Evolutionary conservation across 2,797 vertebrate genomes (phyloP).

Genomic region (Sparus aurata): DNA sequence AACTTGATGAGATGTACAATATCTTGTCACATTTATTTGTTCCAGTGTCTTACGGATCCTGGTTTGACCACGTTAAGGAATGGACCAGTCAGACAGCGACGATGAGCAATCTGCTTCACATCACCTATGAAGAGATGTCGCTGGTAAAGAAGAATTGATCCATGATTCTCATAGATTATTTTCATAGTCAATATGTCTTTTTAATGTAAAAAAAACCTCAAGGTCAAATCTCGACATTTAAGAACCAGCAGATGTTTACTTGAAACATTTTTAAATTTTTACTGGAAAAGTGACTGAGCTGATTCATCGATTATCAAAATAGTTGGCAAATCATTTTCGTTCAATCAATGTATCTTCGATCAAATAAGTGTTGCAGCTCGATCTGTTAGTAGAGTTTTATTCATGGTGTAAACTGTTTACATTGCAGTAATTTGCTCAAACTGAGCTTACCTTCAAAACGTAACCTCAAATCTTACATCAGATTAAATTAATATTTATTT

Average conservation of each 20-base stretch:
- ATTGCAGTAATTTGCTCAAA: constrained; percentile 3
- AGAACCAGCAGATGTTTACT: too few species aligned
- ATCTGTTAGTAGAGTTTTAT: not conserved
- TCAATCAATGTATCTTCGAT: not conserved
- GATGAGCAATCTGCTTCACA: constrained; percentile 81
- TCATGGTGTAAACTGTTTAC: not conserved
- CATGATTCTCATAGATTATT: not conserved
- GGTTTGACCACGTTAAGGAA: constrained; percentile 91
- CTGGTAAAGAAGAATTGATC: constrained; percentile 76
- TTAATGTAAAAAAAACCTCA: too few species aligned
- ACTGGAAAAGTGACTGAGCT: too few species aligned
- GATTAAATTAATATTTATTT: not conserved
- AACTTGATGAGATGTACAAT: not conserved
- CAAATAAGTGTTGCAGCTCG: not conserved
- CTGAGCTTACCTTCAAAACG: not conserved
- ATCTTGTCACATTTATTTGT: not conserved
- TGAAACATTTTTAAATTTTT: too few species aligned
- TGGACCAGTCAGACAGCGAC: constrained; percentile 84
- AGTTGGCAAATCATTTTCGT: too few species aligned
- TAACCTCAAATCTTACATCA: not conserved
- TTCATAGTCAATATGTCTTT: too few species aligned
- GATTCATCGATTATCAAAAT: too few species aligned
- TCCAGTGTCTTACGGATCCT: constrained; percentile 90
- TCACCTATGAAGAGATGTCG: constrained; percentile 91
- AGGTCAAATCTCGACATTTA: too few species aligned